Evolutionary conservation across 2,113 vertebrate genomes (phyloP).

Genomic region (Sorex fumeus): DNA sequence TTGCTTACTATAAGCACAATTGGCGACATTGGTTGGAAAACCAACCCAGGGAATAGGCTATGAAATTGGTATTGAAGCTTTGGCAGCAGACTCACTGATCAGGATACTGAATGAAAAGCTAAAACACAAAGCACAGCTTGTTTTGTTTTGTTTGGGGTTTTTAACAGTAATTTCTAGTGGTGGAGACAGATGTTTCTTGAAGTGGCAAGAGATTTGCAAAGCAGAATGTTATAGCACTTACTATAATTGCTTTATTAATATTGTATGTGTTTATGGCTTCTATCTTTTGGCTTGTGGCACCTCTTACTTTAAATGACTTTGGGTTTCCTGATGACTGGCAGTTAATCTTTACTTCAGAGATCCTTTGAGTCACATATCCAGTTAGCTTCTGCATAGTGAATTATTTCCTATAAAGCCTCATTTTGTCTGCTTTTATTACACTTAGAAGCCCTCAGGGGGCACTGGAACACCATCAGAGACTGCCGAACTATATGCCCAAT

Average conservation of each 20-base stretch:
- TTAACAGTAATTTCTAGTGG: constrained; percentile 80
- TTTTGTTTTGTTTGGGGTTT: constrained; percentile 67
- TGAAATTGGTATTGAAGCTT: constrained; percentile 73
- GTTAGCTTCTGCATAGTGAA: not conserved
- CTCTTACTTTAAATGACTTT: constrained; percentile 75
- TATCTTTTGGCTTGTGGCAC: constrained; percentile 64
- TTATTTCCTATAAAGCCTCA: not conserved
- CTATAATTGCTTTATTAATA: constrained; percentile 85
- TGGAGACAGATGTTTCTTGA: constrained; percentile 85
- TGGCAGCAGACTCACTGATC: constrained; percentile 72
- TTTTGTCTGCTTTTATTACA: not conserved
- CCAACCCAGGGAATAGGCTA: constrained; percentile 72
- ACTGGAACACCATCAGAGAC: not conserved
- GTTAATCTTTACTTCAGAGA: constrained; percentile 67
- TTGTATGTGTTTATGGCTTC: constrained; percentile 79
- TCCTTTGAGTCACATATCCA: constrained; percentile 20
- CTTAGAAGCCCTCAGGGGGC: constrained; percentile 17
- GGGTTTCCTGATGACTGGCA: constrained; percentile 65
- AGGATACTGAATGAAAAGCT: constrained; percentile 57
- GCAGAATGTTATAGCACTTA: constrained; percentile 81
- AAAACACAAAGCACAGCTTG: constrained; percentile 78
- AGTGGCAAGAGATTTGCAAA: constrained; percentile 82
- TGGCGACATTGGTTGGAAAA: constrained; percentile 70
- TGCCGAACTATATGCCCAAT: not conserved
- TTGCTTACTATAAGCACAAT: constrained; percentile 66